Conservation (phyloP, 1,140 invertebrate genomes). For the Drosophila micromelanica region DNA sequence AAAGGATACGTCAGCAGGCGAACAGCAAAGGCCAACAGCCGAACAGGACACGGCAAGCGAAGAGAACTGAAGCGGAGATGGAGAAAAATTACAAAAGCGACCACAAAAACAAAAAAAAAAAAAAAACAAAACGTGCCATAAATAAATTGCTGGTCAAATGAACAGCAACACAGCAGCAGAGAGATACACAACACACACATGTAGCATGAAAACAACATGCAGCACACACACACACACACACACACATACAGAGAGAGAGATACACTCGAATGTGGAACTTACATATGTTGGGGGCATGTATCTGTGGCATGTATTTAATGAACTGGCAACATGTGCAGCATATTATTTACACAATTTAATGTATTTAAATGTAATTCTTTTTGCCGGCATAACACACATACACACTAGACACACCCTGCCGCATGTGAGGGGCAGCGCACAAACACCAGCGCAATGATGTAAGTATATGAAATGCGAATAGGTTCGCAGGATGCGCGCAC, state of each 20-base stretch:
- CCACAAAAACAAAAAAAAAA: neutral
- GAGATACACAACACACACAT: conserved; percentile 20
- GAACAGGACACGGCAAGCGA: neutral
- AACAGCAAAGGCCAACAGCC: conserved; percentile 45
- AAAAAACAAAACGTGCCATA: conserved; percentile 55
- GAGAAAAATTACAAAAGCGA: conserved; percentile 2
- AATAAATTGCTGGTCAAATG: conserved; percentile 79
- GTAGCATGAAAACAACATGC: conserved; percentile 20
- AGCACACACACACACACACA: conserved; percentile 36
- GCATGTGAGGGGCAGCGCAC: conserved; percentile 51
- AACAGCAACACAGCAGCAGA: conserved; percentile 24
- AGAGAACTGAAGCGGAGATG: too few species aligned
- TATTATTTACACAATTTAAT: conserved; percentile 84
- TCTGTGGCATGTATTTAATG: conserved; percentile 82
- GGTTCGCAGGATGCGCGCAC: conserved; percentile 81
- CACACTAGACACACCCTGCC: conserved; percentile 4
- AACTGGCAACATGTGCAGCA: conserved; percentile 83
- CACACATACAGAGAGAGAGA: neutral
- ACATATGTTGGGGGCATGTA: conserved; percentile 72
- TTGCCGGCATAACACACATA: conserved; percentile 27
- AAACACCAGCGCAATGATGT: conserved; percentile 80
- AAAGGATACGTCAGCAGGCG: conserved; percentile 82
- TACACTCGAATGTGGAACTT: conserved; percentile 36
- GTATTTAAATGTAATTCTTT: conserved; percentile 83
- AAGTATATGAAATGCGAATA: conserved; percentile 84